A percentile compares a stretch with the other conserved stretches of the same genome.
Evolutionary conservation across 2,113 vertebrate species (phyloP).

Genomic region (Azemiops feae): DNA sequence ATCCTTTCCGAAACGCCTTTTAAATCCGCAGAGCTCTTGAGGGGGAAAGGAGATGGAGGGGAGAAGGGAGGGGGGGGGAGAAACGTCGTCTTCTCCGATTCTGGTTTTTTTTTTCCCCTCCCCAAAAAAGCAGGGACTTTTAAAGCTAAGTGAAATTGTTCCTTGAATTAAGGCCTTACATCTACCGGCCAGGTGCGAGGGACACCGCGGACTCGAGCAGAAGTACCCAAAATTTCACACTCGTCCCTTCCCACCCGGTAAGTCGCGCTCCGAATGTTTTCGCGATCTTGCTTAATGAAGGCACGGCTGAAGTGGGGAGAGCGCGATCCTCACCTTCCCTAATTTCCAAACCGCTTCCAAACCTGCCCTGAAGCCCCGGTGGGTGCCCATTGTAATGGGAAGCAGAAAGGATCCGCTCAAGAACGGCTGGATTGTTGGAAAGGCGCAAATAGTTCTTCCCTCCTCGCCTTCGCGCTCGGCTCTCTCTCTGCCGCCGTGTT

Average conservation of each 20-base stretch:
- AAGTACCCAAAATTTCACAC: neutral
- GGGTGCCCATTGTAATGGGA: conserved; percentile 14
- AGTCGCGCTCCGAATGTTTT: neutral
- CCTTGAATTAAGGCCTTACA: conserved; percentile 51
- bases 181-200: conserved; percentile 43
- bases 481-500: neutral
- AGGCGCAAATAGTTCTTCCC: neutral
- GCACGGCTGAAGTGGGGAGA: conserved; percentile 2
- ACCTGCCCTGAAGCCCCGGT: neutral
- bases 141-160: conserved; percentile 5
- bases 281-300: neutral
- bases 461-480: neutral
- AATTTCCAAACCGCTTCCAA: conserved; percentile 49
- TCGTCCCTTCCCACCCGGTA: no score
- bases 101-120: neutral
- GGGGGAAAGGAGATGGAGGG: no score
- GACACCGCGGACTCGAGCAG: neutral
- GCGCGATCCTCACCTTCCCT: conserved; percentile 56
- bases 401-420: conserved; percentile 47
- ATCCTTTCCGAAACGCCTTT: neutral
- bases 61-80: neutral
- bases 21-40: neutral
- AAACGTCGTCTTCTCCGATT: neutral
- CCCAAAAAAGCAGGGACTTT: conserved; percentile 12
- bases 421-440: neutral